Conservation (phyloP, 2,888 invertebrate species). For the Sipha maydis region DNA sequence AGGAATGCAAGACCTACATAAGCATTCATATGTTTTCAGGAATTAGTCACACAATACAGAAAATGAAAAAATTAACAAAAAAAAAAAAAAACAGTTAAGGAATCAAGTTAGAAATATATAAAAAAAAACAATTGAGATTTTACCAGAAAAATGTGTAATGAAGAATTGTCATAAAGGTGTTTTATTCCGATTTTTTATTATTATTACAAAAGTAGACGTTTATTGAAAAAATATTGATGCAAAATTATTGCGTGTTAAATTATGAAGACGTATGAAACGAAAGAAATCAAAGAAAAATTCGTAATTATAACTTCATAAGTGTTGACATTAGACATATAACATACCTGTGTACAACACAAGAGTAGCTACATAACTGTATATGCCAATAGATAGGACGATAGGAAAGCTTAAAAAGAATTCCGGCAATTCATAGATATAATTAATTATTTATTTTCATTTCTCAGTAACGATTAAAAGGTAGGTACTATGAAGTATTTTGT, state of each 20-base stretch:
- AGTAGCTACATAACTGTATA: background rate
- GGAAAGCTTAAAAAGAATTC: slow-evolving; percentile 30
- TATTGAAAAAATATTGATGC: background rate
- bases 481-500: background rate
- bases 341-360: background rate
- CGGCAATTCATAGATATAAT: background rate
- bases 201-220: background rate
- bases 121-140: slow-evolving; percentile 34
- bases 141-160: slow-evolving; percentile 12
- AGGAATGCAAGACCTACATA: slow-evolving; percentile 37
- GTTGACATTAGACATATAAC: background rate
- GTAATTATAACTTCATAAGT: background rate
- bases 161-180: background rate
- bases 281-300: slow-evolving; percentile 20
- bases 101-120: background rate
- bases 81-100: background rate
- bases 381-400: background rate
- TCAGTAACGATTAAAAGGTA: background rate
- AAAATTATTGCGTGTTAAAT: background rate
- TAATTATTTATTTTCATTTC: slow-evolving; percentile 34
- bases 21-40: background rate
- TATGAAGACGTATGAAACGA: background rate
- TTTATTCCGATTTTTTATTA: background rate
- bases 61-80: slow-evolving; percentile 14
- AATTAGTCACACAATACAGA: slow-evolving; percentile 12